Evolutionary conservation across 2,797 vertebrate species (phyloP), one percentile per base, ranked within the genome.

Genomic region (Ataeniobius toweri): DNA sequence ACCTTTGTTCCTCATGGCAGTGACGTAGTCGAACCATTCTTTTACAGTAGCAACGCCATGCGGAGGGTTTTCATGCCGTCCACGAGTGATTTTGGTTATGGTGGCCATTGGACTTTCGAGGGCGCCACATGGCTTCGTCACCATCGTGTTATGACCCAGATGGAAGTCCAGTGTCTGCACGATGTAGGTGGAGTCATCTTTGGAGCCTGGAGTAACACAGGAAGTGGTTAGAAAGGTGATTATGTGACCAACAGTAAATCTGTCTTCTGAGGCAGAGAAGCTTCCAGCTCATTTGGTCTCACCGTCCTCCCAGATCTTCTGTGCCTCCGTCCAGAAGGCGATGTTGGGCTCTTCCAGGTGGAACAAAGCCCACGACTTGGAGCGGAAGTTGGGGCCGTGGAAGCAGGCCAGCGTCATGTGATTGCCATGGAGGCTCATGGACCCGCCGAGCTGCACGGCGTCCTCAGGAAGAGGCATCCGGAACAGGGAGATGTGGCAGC

Each of bases 321-420:
- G 98, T 3, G 98, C 98, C 95, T 99, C 98, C 0, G 98, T 99
- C 97, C 97, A 99, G 94, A 99, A 99, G 51, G 98, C 97, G 83
- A 99, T 99, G 92, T 99, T 99, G 87, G 98, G 98, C 92, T 99
- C 98, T 89, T 99, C 98, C 84, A 99, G 94, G 88, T 99, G 98
- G 94, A 99, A 99, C 71, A 99, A 92, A 44, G 98, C 98, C 98
- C 98, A 99, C 0, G 97, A 99, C 93, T 99, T 99, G 89, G 98
- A 99, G 80, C 98, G 98, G 91, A 99, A 99, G 92, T 99, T 99
- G 48, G 98, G 98, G 20, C 98, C 98, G 48, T 99, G 98, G 89
- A 99, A 99, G 94, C 98, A 99, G 84, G 98, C 98, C 86, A 99
- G 93, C 0, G 98, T 99, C 98, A 99, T 99, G 80, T 99, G 98